Percentiles rank a stretch among this genome's conserved stretches.
These are phyloP conservation scores for Diachrysia chrysitis DNA, from an alignment of 2,888 invertebrate genomes.

Conservation along the genomic window DNA sequence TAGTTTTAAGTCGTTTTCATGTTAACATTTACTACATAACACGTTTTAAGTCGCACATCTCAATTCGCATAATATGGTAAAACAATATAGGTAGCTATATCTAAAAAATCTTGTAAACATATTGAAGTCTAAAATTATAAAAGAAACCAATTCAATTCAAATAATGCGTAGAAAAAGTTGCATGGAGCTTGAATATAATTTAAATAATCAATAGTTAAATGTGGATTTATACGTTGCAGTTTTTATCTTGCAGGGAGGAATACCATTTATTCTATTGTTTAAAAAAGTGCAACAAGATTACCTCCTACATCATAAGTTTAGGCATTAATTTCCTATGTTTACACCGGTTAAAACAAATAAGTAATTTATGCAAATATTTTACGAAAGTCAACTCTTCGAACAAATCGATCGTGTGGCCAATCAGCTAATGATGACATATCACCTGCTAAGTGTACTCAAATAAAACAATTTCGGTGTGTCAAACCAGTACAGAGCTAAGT, in stretches of 20 bases:
- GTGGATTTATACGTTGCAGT: constrained; percentile 15
- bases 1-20: not conserved
- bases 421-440: constrained; percentile 39
- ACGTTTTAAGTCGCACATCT: not conserved
- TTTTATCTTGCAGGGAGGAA: constrained; percentile 14
- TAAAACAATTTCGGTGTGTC: constrained; percentile 41
- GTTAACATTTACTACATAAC: not conserved
- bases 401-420: not conserved
- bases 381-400: not conserved
- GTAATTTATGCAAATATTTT: not conserved
- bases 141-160: constrained; percentile 7
- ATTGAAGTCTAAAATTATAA: not conserved
- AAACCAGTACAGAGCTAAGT: constrained; percentile 27
- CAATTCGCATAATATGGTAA: not conserved
- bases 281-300: not conserved
- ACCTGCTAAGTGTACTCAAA: constrained; percentile 17
- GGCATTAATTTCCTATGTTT: not conserved
- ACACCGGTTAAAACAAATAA: not conserved
- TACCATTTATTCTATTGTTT: constrained; percentile 10
- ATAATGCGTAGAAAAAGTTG: constrained; percentile 2
- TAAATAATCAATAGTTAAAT: constrained; percentile 4
- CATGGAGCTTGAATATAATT: not conserved
- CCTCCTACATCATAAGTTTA: not conserved
- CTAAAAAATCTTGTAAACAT: constrained; percentile 1
- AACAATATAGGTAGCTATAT: not conserved